phyloP scores from a whole-genome alignment of 2,888 invertebrate species.

The Acronicta leporina region DNA sequence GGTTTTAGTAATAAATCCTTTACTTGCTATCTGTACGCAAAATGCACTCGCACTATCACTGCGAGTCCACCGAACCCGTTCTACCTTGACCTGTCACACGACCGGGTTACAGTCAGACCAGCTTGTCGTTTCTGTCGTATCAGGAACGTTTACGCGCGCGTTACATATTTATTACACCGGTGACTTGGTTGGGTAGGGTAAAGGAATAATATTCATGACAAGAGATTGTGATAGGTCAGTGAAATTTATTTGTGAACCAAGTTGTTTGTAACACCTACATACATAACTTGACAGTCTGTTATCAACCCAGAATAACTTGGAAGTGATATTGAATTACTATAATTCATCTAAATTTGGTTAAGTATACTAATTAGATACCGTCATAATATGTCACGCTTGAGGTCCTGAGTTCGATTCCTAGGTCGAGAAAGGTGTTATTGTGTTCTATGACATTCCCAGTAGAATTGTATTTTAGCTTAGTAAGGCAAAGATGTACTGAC shows the following conservation, averaged over 20 bases:
- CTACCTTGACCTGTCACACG: conserved; percentile 73
- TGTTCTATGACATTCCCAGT: too few species aligned
- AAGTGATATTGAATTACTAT: conserved; percentile 8
- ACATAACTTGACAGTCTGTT: conserved; percentile 26
- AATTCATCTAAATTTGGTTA: too few species aligned
- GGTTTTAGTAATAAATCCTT: background rate
- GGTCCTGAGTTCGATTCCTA: too few species aligned
- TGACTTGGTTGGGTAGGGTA: conserved; percentile 33
- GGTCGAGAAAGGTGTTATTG: too few species aligned
- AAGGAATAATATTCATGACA: conserved; percentile 51
- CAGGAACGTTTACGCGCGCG: conserved; percentile 51
- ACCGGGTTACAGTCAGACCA: conserved; percentile 53
- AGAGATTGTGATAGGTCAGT: conserved; percentile 53
- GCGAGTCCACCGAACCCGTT: conserved; percentile 69
- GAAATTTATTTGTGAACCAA: conserved; percentile 47
- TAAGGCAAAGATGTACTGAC: too few species aligned
- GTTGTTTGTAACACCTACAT: conserved; percentile 44
- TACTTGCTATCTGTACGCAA: conserved; percentile 61
- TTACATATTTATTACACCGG: conserved; percentile 40
- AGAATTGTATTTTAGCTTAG: too few species aligned
- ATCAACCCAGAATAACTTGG: conserved; percentile 9
- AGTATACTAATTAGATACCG: too few species aligned
- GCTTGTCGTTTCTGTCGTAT: conserved; percentile 25
- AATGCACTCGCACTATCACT: conserved; percentile 67
- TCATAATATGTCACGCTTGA: too few species aligned